Percentiles rank a stretch among this genome's conserved stretches.
These are phyloP conservation scores for Dinomys branickii DNA, from an alignment of 2,113 vertebrate species.

Conservation along the genomic window DNA sequence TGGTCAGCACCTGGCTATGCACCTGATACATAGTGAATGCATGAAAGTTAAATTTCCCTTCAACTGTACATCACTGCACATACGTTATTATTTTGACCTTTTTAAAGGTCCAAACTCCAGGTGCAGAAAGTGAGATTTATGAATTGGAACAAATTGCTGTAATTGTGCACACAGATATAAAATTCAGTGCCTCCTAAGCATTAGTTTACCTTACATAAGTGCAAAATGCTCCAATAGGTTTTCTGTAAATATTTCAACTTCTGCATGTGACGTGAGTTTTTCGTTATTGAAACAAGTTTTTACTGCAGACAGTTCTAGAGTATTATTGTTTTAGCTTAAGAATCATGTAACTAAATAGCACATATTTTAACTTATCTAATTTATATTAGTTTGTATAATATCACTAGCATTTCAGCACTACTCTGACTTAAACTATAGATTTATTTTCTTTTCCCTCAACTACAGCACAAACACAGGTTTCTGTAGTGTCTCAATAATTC, in stretches of 20 bases:
- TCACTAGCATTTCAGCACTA: neutral
- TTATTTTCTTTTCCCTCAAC: neutral
- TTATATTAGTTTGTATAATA: neutral
- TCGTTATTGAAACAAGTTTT: constrained; percentile 4
- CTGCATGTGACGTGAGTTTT: neutral
- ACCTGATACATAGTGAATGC: neutral
- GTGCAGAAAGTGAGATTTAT: constrained; percentile 72
- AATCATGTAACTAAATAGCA: neutral
- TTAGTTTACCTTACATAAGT: constrained; percentile 60
- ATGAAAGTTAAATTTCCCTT: neutral
- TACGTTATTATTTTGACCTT: constrained; percentile 64
- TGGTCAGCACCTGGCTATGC: neutral
- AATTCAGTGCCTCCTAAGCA: constrained; percentile 65
- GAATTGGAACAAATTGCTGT: constrained; percentile 69
- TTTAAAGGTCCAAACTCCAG: constrained; percentile 69
- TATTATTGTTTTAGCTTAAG: constrained; percentile 12
- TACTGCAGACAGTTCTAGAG: constrained; percentile 12
- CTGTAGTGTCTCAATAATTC: neutral
- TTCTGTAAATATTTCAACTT: constrained; percentile 57
- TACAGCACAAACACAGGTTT: neutral
- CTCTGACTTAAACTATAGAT: neutral
- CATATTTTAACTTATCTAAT: constrained; percentile 22
- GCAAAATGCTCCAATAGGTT: constrained; percentile 59
- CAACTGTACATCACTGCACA: neutral
- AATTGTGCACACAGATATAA: constrained; percentile 59